A percentile compares a stretch with the other conserved stretches of the same genome.
Evolutionary conservation across 2,113 vertebrate species (phyloP).

Genomic region (Electrona antarctica): DNA sequence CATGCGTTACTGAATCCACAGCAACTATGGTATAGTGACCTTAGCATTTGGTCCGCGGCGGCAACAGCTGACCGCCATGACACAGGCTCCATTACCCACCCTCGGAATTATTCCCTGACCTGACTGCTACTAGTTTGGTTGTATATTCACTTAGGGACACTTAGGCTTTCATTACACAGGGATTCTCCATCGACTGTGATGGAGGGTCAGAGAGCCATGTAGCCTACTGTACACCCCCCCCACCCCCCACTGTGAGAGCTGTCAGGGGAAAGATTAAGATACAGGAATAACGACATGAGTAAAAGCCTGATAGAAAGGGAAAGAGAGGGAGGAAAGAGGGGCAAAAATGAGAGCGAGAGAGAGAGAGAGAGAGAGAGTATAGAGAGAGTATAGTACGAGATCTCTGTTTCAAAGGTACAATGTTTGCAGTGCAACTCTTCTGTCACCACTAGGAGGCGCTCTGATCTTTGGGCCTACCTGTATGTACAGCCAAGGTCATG

Average conservation of each 20-base stretch:
- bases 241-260: slow-evolving; percentile 77
- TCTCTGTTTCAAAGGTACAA: no score
- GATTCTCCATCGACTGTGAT: slow-evolving; percentile 72
- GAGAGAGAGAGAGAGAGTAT: background rate
- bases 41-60: no score
- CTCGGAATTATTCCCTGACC: slow-evolving; percentile 48
- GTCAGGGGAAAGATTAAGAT: slow-evolving; percentile 83
- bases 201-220: slow-evolving; percentile 67
- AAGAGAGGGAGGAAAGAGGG: slow-evolving; percentile 25
- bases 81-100: background rate
- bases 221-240: slow-evolving; percentile 77
- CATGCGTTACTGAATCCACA: no score
- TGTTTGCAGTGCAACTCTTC: background rate
- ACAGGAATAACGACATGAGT: slow-evolving; percentile 87
- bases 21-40: no score
- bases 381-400: slow-evolving; percentile 56
- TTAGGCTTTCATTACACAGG: slow-evolving; percentile 45
- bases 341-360: background rate
- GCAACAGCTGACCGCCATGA: no score
- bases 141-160: slow-evolving; percentile 55
- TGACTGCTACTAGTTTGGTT: slow-evolving; percentile 12
- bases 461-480: slow-evolving; percentile 17
- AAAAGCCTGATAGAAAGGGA: slow-evolving; percentile 66
- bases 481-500: slow-evolving; percentile 62
- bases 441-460: slow-evolving; percentile 56